Percentiles rank a stretch among this genome's conserved stretches.
Conservation (phyloP, 2,888 invertebrate species). For the Carcina quercana region DNA sequence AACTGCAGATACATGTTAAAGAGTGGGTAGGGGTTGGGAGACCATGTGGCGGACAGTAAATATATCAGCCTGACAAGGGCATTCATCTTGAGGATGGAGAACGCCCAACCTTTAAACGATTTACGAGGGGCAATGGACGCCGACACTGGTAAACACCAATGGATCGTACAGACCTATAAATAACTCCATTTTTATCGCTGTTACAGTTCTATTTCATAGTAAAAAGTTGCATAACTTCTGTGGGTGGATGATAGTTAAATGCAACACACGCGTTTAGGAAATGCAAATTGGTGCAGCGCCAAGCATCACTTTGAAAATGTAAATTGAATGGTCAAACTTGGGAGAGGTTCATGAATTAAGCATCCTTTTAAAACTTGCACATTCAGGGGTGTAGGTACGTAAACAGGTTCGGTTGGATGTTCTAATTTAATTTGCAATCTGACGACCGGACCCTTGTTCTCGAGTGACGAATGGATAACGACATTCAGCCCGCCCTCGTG, state of each 20-base stretch:
- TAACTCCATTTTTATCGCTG: slow-evolving; percentile 31
- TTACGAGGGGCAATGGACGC: slow-evolving; percentile 60
- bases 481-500: slow-evolving; percentile 32
- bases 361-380: slow-evolving; percentile 56
- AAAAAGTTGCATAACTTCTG: slow-evolving; percentile 32
- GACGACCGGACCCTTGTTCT: slow-evolving; percentile 45
- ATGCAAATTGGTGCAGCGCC: slow-evolving; percentile 50
- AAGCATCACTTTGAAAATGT: slow-evolving; percentile 57
- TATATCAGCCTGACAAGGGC: slow-evolving; percentile 65
- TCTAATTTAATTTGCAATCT: slow-evolving; percentile 61
- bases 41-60: slow-evolving; percentile 60
- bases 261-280: slow-evolving; percentile 43
- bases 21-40: slow-evolving; percentile 32
- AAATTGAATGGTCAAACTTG: slow-evolving; percentile 63
- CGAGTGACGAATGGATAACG: slow-evolving; percentile 49
- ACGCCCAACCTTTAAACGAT: slow-evolving; percentile 70
- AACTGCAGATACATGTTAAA: slow-evolving; percentile 48
- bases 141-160: slow-evolving; percentile 46
- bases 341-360: slow-evolving; percentile 64
- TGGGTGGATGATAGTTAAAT: slow-evolving; percentile 36
- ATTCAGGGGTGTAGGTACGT: slow-evolving; percentile 48
- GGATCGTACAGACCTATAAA: slow-evolving; percentile 39
- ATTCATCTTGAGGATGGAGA: slow-evolving; percentile 66
- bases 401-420: slow-evolving; percentile 45
- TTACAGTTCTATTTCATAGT: slow-evolving; percentile 16